phyloP scores from a whole-genome alignment of 2,888 invertebrate genomes.

The Lagria hirta region DNA sequence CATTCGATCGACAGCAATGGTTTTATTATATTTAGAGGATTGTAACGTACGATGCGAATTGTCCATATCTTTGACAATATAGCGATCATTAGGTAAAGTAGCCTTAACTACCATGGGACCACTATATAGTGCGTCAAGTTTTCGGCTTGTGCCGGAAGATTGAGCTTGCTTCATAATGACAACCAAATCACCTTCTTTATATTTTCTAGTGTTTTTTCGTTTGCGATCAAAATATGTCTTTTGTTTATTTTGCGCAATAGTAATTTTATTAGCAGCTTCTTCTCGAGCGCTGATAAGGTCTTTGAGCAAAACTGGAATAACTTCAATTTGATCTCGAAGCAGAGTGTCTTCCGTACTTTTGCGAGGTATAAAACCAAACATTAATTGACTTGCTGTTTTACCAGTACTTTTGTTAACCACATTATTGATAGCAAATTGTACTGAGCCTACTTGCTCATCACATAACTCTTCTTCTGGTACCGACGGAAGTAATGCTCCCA shows the following conservation, averaged over 20 bases:
- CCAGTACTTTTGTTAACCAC: conserved; percentile 25
- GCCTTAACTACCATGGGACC: conserved; percentile 26
- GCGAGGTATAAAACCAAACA: conserved; percentile 29
- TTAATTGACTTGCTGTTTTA: conserved; percentile 28
- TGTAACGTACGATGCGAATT: not conserved
- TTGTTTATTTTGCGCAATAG: conserved; percentile 15
- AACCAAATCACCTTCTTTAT: conserved; percentile 27
- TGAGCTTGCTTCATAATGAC: conserved; percentile 25
- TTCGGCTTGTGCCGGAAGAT: conserved; percentile 21
- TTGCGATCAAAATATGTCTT: conserved; percentile 23
- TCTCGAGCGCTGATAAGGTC: conserved; percentile 15
- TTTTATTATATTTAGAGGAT: not conserved
- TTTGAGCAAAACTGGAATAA: conserved; percentile 18
- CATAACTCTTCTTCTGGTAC: conserved; percentile 39
- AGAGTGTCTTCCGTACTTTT: conserved; percentile 13
- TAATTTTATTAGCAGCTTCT: conserved; percentile 12
- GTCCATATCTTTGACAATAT: conserved; percentile 8
- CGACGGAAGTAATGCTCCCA: conserved; percentile 36
- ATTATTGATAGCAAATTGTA: conserved; percentile 43
- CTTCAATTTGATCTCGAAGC: conserved; percentile 26
- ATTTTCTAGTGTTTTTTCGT: conserved; percentile 13
- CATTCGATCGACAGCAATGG: conserved; percentile 9
- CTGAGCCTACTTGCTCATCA: conserved; percentile 42
- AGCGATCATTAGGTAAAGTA: conserved; percentile 17
- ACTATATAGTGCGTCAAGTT: conserved; percentile 27